Percentiles rank a stretch among this genome's conserved stretches.
phyloP scores from a whole-genome alignment of 1,140 invertebrate genomes.

The Planococcus citri region DNA sequence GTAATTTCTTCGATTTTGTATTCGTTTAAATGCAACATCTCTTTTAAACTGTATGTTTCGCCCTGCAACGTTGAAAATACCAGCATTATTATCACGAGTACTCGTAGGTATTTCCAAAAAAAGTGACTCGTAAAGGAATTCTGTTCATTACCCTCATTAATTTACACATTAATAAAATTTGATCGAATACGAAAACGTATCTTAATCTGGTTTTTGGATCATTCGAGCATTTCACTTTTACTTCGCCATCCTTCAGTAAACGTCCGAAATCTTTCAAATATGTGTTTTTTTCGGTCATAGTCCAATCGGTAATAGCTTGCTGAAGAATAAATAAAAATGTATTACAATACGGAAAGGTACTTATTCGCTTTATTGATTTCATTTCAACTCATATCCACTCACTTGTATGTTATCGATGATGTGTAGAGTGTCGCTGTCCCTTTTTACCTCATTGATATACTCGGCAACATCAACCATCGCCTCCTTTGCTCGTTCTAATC shows the following conservation, averaged over 20 bases:
- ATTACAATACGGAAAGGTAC: not conserved
- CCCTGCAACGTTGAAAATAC: slow-evolving; percentile 53
- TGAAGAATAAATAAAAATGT: slow-evolving; percentile 33
- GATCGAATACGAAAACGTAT: slow-evolving; percentile 89
- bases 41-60: slow-evolving; percentile 83
- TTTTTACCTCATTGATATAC: slow-evolving; percentile 97
- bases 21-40: slow-evolving; percentile 68
- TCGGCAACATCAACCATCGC: slow-evolving; percentile 93
- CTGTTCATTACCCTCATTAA: slow-evolving; percentile 48
- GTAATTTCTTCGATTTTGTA: slow-evolving; percentile 73
- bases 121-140: slow-evolving; percentile 15
- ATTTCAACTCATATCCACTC: slow-evolving; percentile 24
- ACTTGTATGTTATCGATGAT: slow-evolving; percentile 82
- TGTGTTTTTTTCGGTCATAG: slow-evolving; percentile 56
- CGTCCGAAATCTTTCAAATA: slow-evolving; percentile 78
- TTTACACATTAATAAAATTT: slow-evolving; percentile 91
- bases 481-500: slow-evolving; percentile 77
- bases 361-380: not conserved
- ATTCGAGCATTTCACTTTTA: slow-evolving; percentile 81
- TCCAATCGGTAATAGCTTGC: slow-evolving; percentile 67
- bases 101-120: slow-evolving; percentile 20
- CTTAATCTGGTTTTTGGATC: slow-evolving; percentile 69
- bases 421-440: slow-evolving; percentile 84
- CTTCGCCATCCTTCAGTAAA: slow-evolving; percentile 80
- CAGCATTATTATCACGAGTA: slow-evolving; percentile 18